Evolutionary conservation across 2,113 vertebrate species (phyloP).

Genomic region (Python bivittatus): DNA sequence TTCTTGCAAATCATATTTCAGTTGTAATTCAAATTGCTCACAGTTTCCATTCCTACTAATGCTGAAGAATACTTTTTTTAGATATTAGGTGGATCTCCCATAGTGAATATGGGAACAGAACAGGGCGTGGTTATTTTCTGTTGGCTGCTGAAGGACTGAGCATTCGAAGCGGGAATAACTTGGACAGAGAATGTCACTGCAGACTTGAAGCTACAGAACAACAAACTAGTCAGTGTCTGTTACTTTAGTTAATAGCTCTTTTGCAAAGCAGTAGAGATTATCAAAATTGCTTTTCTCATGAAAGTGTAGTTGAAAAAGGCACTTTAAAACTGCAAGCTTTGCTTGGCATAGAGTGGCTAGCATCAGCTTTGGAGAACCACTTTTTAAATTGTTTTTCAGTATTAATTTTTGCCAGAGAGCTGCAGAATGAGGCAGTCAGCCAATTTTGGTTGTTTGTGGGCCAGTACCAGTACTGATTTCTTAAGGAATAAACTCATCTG

Average conservation of each 20-base stretch:
- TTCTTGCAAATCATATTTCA: conserved; percentile 71
- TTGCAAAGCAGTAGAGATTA: conserved; percentile 50
- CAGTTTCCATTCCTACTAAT: conserved; percentile 53
- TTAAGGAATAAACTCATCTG: conserved; percentile 74
- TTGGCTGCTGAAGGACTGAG: conserved; percentile 68
- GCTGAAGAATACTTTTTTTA: conserved; percentile 62
- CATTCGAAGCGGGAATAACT: conserved; percentile 68
- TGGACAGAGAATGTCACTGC: conserved; percentile 64
- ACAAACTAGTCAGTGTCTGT: conserved; percentile 57
- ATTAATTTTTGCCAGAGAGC: conserved; percentile 69
- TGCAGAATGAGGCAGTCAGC: conserved; percentile 78
- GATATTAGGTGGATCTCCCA: conserved; percentile 59
- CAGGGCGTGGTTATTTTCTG: conserved; percentile 72
- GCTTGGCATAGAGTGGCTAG: conserved; percentile 57
- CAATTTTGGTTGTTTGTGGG: conserved; percentile 69
- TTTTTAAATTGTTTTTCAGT: conserved; percentile 49
- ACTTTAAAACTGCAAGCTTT: conserved; percentile 48
- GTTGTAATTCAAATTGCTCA: conserved; percentile 55
- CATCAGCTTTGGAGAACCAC: conserved; percentile 49
- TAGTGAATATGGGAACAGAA: conserved; percentile 46
- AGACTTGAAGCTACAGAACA: conserved; percentile 56
- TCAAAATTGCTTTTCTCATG: conserved; percentile 57
- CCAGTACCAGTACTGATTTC: conserved; percentile 69
- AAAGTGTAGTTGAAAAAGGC: not conserved
- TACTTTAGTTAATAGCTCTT: conserved; percentile 54